Evolutionary conservation across 1,140 invertebrate genomes (phyloP), one percentile per base, ranked within the genome.

Genomic region (Delia radicum): DNA sequence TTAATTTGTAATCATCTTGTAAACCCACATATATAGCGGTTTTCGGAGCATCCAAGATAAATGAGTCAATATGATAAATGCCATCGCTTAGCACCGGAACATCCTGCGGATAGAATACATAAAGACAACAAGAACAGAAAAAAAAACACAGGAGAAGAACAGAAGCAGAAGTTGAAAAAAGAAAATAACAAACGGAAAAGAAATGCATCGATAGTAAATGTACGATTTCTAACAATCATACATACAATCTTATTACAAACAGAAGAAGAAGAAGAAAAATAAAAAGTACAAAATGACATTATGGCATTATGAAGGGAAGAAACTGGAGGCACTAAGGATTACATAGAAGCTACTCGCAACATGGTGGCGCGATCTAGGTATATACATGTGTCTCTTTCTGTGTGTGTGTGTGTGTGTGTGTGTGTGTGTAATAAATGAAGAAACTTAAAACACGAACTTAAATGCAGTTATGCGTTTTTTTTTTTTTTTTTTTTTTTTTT

Each of bases 11-110:
- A 55, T 79, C 74, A 77, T 83, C 82, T 42, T 83, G 83, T 72
- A 85, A 81, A 81, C 84, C 84, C 76, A 85, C 83, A 78, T 83
- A 85, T 77, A 85, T 80, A n/a, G 84, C 84, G 78, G 84, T 81
- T 76, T 85, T 85, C 29, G 84, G 84, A 69, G 82, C 84, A 10
- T 81, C 82, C 80, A 82, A 77, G 15, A 85, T 79, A 77, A 85
- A 85, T 48, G 83, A 83, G 79, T 85, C 84, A 78, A 85, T 85
- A 78, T 85, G 83, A 83, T 79, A 84, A 79, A 85, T 77, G 80
- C 82, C 79, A 77, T 82, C 77, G 73, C 80, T 74, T 42, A 82
- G 72, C n/a, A 78, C 78, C 74, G 84, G 83, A 78, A 83, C 78
- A 37, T 84, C 83, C 83, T 85, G 83, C 80, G 80, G 79, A 81